Conservation (phyloP, 2,888 invertebrate genomes). For the Limnephilus lunatus region DNA sequence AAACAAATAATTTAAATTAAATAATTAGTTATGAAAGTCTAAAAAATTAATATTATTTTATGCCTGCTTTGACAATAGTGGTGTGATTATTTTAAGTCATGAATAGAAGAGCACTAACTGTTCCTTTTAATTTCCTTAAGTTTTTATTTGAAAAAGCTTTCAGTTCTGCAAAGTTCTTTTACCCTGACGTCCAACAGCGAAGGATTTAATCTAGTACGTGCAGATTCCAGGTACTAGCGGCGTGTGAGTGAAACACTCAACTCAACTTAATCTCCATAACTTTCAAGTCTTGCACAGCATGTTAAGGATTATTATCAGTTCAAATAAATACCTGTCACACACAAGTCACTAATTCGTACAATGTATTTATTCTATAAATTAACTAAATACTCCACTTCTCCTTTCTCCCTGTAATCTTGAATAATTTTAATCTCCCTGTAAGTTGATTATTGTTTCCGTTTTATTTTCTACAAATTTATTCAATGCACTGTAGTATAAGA, state of each 20-base stretch:
- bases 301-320: neutral
- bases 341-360: neutral
- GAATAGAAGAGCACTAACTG: neutral
- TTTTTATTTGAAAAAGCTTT: neutral
- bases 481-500: too few species aligned
- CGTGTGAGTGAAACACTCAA: neutral
- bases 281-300: neutral
- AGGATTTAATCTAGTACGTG: neutral
- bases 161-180: neutral
- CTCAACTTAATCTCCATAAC: neutral
- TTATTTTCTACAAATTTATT: too few species aligned
- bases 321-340: neutral
- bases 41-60: too few species aligned
- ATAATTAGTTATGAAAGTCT: too few species aligned
- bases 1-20: too few species aligned
- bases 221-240: neutral
- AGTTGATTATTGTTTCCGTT: too few species aligned
- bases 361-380: too few species aligned
- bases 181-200: neutral
- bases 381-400: too few species aligned
- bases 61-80: too few species aligned
- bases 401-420: too few species aligned
- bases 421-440: too few species aligned
- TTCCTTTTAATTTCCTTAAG: neutral
- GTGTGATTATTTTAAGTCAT: neutral